Base-by-base conservation (phyloP, 2,113 vertebrate genomes). In the Callopanchax toddi region DNA sequence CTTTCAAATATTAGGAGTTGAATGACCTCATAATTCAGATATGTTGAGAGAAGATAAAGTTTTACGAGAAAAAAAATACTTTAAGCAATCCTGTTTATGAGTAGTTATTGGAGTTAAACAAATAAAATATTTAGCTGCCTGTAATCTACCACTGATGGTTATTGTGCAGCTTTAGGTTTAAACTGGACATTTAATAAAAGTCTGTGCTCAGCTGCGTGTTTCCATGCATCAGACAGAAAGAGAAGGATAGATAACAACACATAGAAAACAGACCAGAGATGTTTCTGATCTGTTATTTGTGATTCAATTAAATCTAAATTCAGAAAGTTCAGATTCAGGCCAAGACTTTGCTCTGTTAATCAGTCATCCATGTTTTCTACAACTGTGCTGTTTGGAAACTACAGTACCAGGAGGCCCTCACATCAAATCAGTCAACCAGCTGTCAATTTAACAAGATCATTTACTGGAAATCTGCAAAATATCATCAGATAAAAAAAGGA, bases 391-490 rank as follows among this genome's bases (percentile, higher is more conserved):
- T 64, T 32, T 7, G 6, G 46, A 16, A 53, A 46, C 48, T 60
- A 45, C 39, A 21, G 22, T 40, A 11, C 21, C 43, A 50, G 22
- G 18, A 49, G 16, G 67, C 23, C 40, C 26, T 23, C 52, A 40
- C 25, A 16, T 59, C 42, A 56, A 55, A 71, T 43, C 15, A 70
- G 52, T 48, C 36, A 34, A 15, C 7, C 18, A 43, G 17, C 6
- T 56, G 45, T 54, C 17, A 23, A 20, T 9, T 36, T 49, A 16
- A 61, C 39, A 48, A 15, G 9, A n/a, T 64, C 0, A 21, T 64
- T 57, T 64, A 44, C 23, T 42, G 53, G 62, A 55, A 55, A 48
- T 67, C 36, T 55, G 44, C 40, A 21, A 1, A 6, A 50, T 20
- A 21, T 36, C 58, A 54, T 17, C 21, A 50, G 37, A n/a, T n/a